Conservation (phyloP, 2,888 invertebrate genomes). For the Drosophila paucipuncta region DNA sequence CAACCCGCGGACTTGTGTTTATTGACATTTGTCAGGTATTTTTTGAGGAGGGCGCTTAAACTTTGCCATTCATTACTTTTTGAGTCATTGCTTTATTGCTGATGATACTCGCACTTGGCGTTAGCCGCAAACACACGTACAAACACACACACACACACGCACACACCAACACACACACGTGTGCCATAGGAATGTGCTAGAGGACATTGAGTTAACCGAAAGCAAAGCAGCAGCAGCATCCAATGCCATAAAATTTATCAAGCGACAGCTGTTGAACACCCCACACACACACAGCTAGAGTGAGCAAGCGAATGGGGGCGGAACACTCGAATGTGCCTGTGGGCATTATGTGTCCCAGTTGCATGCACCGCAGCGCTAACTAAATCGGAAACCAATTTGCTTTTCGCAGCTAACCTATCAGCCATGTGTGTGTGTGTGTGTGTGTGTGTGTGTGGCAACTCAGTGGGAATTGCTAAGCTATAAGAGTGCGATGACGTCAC, state of each 20-base stretch:
- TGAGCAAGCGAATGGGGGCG: not conserved
- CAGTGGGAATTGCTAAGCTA: constrained; percentile 48
- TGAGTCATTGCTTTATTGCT: constrained; percentile 4
- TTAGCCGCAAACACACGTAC: constrained; percentile 30
- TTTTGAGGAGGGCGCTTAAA: constrained; percentile 47
- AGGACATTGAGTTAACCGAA: constrained; percentile 5
- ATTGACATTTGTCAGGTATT: constrained; percentile 62
- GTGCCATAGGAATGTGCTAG: constrained; percentile 17
- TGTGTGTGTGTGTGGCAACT: constrained; percentile 39
- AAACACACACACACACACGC: not conserved
- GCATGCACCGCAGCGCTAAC: constrained; percentile 41
- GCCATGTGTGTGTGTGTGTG: constrained; percentile 6
- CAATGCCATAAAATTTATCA: constrained; percentile 46
- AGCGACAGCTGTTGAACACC: constrained; percentile 49
- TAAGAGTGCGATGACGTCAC: constrained; percentile 35
- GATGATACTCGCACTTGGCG: constrained; percentile 22
- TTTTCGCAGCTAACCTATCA: constrained; percentile 48
- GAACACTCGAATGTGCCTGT: constrained; percentile 31
- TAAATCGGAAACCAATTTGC: constrained; percentile 76
- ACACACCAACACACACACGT: constrained; percentile 7
- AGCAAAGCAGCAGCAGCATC: constrained; percentile 19
- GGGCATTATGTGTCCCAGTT: constrained; percentile 47
- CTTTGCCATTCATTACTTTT: constrained; percentile 34
- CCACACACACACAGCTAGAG: constrained; percentile 2
- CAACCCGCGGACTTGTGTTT: not conserved